phyloP scores from a whole-genome alignment of 2,797 vertebrate species.

The Neosilurus hyrtlii region DNA sequence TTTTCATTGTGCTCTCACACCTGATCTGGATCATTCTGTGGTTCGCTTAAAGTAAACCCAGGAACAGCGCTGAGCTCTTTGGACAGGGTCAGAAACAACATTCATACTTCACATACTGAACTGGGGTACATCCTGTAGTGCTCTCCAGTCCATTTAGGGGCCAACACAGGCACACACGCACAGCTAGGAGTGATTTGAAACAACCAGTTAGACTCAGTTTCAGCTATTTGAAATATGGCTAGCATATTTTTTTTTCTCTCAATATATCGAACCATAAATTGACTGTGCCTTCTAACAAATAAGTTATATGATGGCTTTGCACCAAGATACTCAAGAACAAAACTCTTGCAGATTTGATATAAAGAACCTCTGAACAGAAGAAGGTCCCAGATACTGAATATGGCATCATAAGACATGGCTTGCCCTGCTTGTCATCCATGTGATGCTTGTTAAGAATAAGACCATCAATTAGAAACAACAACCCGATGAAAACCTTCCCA shows the following conservation, averaged over 20 bases:
- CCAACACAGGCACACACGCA: too few species aligned
- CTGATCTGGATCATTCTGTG: background rate
- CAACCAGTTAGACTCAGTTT: too few species aligned
- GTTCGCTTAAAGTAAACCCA: background rate
- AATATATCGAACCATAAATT: background rate
- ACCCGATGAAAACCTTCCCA: background rate
- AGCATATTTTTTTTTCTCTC: background rate
- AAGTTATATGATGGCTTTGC: background rate
- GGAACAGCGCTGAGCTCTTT: background rate
- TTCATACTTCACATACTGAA: background rate
- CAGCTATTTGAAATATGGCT: too few species aligned
- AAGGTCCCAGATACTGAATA: background rate
- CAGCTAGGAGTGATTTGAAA: too few species aligned
- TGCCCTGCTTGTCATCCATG: background rate
- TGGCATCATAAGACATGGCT: background rate
- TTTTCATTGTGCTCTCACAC: background rate
- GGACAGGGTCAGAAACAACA: background rate
- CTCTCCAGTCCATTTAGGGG: too few species aligned
- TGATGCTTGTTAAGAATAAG: conserved; percentile 3
- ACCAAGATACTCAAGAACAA: background rate
- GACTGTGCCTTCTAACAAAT: too few species aligned
- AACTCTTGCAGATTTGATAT: background rate
- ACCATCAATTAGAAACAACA: conserved; percentile 27
- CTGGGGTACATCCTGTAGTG: too few species aligned
- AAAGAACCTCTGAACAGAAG: background rate